phyloP scores from a whole-genome alignment of 2,797 vertebrate species.

The Picus viridis region DNA sequence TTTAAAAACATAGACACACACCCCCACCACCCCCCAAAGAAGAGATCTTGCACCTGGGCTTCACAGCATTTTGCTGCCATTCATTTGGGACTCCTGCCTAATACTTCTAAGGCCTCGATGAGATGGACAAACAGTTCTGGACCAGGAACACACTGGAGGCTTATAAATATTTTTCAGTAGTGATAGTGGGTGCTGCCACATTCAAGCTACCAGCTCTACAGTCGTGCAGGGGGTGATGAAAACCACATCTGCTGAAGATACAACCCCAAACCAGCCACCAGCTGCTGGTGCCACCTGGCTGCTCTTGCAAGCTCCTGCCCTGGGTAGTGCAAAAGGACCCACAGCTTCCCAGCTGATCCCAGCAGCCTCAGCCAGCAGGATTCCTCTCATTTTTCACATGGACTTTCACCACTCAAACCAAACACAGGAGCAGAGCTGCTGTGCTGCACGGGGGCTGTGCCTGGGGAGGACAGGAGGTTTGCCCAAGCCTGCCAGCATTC shows the following conservation, averaged over 20 bases:
- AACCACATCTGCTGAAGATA: neutral
- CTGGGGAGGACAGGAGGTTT: neutral
- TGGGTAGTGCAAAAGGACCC: rapidly evolving
- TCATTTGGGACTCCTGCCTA: neutral
- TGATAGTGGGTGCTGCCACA: rapidly evolving
- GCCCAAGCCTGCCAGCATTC: constrained; percentile 54
- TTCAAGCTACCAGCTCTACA: neutral
- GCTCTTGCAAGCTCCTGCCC: neutral
- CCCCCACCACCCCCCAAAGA: neutral
- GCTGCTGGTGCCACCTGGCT: neutral
- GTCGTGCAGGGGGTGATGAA: neutral
- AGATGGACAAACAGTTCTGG: neutral
- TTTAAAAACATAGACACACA: neutral
- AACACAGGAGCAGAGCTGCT: constrained; percentile 45
- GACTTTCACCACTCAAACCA: constrained; percentile 70
- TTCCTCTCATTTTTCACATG: constrained; percentile 76
- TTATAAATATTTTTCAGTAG: neutral
- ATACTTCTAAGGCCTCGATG: neutral
- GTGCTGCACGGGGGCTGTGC: neutral
- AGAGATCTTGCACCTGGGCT: neutral
- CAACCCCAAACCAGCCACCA: neutral
- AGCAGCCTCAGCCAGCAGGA: constrained; percentile 21
- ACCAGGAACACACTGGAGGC: neutral
- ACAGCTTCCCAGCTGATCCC: constrained; percentile 61
- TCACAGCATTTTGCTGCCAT: neutral